Evolutionary conservation across 1,140 invertebrate species (phyloP), one percentile per base, ranked within the genome.

Genomic region (Bombus waltoni): DNA sequence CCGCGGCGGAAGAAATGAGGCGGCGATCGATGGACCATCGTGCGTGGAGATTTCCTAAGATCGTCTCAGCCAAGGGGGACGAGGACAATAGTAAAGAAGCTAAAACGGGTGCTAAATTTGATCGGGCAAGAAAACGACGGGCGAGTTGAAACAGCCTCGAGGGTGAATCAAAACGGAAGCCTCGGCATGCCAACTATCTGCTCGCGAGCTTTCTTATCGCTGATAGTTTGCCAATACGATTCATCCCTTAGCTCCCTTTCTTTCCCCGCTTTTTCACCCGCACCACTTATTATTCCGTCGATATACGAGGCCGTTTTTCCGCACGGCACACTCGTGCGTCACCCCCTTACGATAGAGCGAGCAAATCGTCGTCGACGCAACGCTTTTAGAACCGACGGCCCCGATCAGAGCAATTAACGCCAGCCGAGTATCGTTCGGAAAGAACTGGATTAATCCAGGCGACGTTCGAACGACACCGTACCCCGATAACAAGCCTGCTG

Each of bases 21-120:
- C 68, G 57, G 42, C 59, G 78, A 84, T 84, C 83, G 83, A 81
- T 81, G 70, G 66, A 35, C 75, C 53, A 70, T 71, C 72, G 57
- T 44, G 59, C 71, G 38, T 44, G 47, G 66, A 57, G 25, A 68
- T 68, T 47, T 68, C 65, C 59, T 40, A 35, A 44, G 42, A 44
- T 42, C 25, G 32, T 18, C 10, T 8, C 28, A 42, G n/a, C n/a
- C 13, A 38, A 25, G 28, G 18, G 22, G 44, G 32, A 42, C 1
- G 22, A 10, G 22, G 9, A n/a, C 22, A 47, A 28, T 47, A 32
- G 83, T 72, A 62, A 80, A 53, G 38, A 70, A 80, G 59, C 66
- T 79, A 62, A 83, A 84, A 70, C 71, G 83, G 44, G 81, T 78
- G 83, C 32, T 79, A 72, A 84, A 87, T 71, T 85, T 47, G 32